Percentiles rank a stretch among this genome's conserved stretches.
Conservation (phyloP, 2,888 invertebrate genomes). For the Chrysina gloriosa region DNA sequence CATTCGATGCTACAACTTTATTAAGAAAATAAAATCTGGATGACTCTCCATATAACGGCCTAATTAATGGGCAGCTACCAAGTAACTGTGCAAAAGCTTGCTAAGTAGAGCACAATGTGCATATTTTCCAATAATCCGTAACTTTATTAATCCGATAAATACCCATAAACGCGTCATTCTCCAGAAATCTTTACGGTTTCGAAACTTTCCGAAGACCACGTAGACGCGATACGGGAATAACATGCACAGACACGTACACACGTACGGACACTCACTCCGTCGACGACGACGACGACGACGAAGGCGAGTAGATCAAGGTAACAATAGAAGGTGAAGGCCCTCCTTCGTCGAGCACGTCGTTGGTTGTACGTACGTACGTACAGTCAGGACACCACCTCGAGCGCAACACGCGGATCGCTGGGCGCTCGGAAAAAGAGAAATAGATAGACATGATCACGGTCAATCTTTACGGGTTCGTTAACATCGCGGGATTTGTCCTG, state of each 20-base stretch:
- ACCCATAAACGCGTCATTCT: too few relatives aligned
- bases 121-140: too few relatives aligned
- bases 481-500: constrained; percentile 45
- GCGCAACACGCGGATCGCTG: constrained; percentile 9
- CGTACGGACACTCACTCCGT: constrained; percentile 17
- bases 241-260: constrained; percentile 17
- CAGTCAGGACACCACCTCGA: not conserved
- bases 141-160: too few relatives aligned
- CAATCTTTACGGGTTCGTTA: constrained; percentile 55
- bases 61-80: too few relatives aligned
- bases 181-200: too few relatives aligned
- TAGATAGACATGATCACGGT: constrained; percentile 46
- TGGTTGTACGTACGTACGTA: not conserved
- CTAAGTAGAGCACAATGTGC: too few relatives aligned
- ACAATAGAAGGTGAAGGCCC: constrained; percentile 52
- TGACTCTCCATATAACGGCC: too few relatives aligned
- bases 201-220: too few relatives aligned
- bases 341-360: constrained; percentile 37
- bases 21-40: too few relatives aligned
- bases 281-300: constrained; percentile 8
- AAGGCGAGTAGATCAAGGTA: constrained; percentile 50
- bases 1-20: too few relatives aligned
- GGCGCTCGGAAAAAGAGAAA: constrained; percentile 35
- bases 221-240: too few relatives aligned
- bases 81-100: too few relatives aligned